Evolutionary conservation across 2,113 vertebrate genomes (phyloP).

Genomic region (Microcebus ravelobensis): DNA sequence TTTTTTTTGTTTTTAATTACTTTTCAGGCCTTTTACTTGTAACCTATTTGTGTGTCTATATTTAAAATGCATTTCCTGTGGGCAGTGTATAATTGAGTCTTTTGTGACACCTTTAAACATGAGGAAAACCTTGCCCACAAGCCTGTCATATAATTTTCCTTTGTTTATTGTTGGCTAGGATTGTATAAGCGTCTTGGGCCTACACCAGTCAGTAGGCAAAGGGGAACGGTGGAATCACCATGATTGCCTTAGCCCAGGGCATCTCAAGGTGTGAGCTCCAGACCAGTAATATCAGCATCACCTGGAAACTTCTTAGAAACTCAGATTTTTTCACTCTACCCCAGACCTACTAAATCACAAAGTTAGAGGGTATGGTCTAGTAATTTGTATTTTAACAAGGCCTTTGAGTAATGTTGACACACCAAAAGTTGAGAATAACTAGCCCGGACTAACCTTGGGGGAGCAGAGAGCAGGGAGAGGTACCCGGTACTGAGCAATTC

Average conservation of each 20-base stretch:
- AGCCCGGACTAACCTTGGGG: not conserved
- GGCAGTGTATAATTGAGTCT: not conserved
- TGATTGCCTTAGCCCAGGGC: not conserved
- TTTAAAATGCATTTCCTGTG: not conserved
- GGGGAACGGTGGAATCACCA: not conserved
- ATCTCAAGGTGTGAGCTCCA: not conserved
- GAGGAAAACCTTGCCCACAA: not conserved
- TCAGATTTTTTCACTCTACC: not conserved
- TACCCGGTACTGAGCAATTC: rapidly evolving
- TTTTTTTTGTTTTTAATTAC: not conserved
- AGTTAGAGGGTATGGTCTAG: not conserved
- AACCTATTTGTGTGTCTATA: not conserved
- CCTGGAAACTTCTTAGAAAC: not conserved
- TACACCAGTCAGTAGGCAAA: not conserved
- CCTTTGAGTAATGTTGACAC: not conserved
- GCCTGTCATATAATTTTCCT: not conserved
- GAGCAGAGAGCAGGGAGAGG: not conserved
- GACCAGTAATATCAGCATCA: not conserved
- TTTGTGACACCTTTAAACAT: not conserved
- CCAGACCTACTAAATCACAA: not conserved
- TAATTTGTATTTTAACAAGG: not conserved
- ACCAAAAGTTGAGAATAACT: not conserved
- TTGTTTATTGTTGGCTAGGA: not conserved
- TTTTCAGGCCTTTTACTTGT: not conserved
- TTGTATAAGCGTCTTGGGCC: not conserved